These are phyloP conservation scores for Ceryle rudis DNA, from an alignment of 2,797 vertebrate species.

Conservation along the genomic window DNA sequence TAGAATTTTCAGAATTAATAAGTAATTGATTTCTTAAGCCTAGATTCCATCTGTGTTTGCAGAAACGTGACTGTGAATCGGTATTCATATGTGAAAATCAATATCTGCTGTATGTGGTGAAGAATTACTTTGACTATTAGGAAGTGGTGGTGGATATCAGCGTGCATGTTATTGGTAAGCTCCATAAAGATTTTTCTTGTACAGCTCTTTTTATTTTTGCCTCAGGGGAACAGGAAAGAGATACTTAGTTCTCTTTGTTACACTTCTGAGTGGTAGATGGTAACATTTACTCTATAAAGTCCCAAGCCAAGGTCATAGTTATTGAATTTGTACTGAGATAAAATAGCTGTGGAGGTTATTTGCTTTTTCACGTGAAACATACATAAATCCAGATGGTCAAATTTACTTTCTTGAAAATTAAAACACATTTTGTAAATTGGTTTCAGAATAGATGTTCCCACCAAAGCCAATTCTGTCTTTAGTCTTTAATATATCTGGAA, in stretches of 20 bases:
- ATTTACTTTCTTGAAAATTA: not conserved
- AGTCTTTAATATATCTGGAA: not conserved
- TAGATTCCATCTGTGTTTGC: not conserved
- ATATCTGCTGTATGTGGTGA: not conserved
- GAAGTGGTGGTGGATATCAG: not conserved
- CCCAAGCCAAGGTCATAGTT: not conserved
- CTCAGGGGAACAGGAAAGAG: not conserved
- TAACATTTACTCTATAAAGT: not conserved
- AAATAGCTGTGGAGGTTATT: not conserved
- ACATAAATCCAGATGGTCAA: not conserved
- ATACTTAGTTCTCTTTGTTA: not conserved
- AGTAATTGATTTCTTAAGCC: not conserved
- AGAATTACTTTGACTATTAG: not conserved
- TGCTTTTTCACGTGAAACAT: not conserved
- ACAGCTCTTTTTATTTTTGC: not conserved
- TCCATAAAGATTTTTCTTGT: not conserved
- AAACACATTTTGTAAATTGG: not conserved
- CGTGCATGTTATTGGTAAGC: not conserved
- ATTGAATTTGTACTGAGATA: not conserved
- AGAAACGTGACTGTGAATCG: not conserved
- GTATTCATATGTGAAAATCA: not conserved
- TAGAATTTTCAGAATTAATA: not conserved
- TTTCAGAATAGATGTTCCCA: not conserved
- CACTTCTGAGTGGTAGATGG: not conserved
- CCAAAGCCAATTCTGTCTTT: not conserved